Conservation (phyloP, 2,888 invertebrate genomes). For the Catocala nupta region DNA sequence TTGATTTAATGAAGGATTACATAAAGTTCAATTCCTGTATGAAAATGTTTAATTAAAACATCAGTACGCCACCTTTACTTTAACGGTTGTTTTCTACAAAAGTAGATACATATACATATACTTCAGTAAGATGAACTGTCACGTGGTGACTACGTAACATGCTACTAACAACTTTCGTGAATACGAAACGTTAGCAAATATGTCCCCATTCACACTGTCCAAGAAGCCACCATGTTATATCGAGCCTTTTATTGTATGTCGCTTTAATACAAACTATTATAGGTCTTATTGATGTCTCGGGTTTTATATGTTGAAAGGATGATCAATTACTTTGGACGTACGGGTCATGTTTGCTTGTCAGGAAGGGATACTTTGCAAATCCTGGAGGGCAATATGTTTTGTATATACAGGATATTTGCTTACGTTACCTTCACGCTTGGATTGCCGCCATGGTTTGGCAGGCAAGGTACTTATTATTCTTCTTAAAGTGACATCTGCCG, state of each 20-base stretch:
- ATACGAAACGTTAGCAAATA: background rate
- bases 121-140: background rate
- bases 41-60: too few relatives aligned
- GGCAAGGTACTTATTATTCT: too few relatives aligned
- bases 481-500: too few relatives aligned
- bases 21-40: too few relatives aligned
- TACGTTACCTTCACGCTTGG: too few relatives aligned
- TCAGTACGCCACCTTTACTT: too few relatives aligned
- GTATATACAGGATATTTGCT: too few relatives aligned
- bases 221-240: conserved; percentile 11
- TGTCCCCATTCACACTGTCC: conserved; percentile 10
- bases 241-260: conserved; percentile 5
- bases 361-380: background rate
- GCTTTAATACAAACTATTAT: background rate
- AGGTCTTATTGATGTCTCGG: background rate
- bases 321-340: conserved; percentile 4
- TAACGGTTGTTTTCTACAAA: too few relatives aligned
- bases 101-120: too few relatives aligned
- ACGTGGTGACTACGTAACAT: conserved; percentile 12
- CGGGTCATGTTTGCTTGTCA: background rate
- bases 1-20: too few relatives aligned
- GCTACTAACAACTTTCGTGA: background rate
- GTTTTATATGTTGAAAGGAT: background rate
- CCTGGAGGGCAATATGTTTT: too few relatives aligned
- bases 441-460: too few relatives aligned